Evolutionary conservation across 2,113 vertebrate species (phyloP).

Genomic region (Coryphaenoides rupestris): DNA sequence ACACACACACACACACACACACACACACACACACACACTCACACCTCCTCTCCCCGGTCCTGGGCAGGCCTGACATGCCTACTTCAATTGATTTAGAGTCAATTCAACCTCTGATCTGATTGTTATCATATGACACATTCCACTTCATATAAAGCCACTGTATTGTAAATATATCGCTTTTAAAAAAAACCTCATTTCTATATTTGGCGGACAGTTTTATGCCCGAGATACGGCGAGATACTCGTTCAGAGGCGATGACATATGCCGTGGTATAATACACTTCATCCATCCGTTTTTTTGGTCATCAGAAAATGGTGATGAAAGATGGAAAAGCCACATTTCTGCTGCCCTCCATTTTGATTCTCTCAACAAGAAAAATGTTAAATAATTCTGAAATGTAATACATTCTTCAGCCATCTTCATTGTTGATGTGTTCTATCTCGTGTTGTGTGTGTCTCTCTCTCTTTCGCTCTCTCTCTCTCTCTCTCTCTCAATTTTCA

Average conservation of each 20-base stretch:
- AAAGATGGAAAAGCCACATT: no score
- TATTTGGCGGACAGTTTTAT: not conserved
- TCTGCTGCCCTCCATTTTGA: no score
- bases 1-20: constrained; percentile 56
- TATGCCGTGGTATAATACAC: no score
- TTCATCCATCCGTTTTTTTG: no score
- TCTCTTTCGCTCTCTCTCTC: constrained; percentile 7
- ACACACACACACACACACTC: not conserved
- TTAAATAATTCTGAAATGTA: no score
- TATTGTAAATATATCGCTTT: constrained; percentile 29
- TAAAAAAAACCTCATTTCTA: constrained; percentile 11
- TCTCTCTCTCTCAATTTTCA: no score
- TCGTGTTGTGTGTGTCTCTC: not conserved
- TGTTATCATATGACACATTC: constrained; percentile 64
- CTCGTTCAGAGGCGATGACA: no score
- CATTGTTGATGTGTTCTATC: no score
- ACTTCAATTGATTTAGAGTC: constrained; percentile 69
- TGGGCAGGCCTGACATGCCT: constrained; percentile 64
- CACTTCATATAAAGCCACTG: constrained; percentile 46
- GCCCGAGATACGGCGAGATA: no score
- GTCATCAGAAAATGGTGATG: no score
- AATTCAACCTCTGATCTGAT: constrained; percentile 69
- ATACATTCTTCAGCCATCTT: no score
- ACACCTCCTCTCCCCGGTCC: constrained; percentile 38
- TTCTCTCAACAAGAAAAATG: no score